These are phyloP conservation scores for Schizopygopsis malacanthus DNA, from an alignment of 2,797 vertebrate species.

Conservation along the genomic window DNA sequence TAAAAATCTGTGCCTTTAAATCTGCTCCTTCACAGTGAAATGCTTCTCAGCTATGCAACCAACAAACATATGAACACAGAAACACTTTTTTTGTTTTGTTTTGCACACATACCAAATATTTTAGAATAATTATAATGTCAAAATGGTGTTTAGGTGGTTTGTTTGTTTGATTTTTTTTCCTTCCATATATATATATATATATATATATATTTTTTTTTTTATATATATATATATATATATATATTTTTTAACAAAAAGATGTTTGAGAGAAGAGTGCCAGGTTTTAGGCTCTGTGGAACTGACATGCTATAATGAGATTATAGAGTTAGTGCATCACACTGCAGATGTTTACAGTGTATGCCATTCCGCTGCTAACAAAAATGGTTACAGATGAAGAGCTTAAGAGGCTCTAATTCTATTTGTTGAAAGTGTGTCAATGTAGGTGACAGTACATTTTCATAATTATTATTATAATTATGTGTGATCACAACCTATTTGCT, in stretches of 20 bases:
- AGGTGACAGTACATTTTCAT: background rate
- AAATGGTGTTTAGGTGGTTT: conserved; percentile 21
- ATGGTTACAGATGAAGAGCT: conserved; percentile 10
- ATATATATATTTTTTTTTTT: too few species aligned
- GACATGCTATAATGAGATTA: conserved; percentile 50
- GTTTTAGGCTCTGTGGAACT: conserved; percentile 42
- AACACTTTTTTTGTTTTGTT: conserved; percentile 21
- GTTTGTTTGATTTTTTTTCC: background rate
- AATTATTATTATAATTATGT: background rate
- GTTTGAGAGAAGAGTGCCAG: conserved; percentile 21
- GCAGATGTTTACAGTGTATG: conserved; percentile 25
- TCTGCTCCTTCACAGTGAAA: conserved; percentile 24
- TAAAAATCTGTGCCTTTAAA: conserved; percentile 50
- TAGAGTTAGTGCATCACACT: conserved; percentile 23
- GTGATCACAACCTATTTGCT: background rate
- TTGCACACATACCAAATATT: conserved; percentile 25
- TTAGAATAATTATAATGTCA: conserved; percentile 33
- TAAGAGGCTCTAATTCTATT: conserved; percentile 32
- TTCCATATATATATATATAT: too few species aligned
- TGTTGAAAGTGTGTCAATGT: conserved; percentile 5
- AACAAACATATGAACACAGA: background rate
- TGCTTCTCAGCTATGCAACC: conserved; percentile 31
- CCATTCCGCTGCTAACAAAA: conserved; percentile 20
- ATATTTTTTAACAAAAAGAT: background rate
- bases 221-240: background rate